phyloP scores from a whole-genome alignment of 2,113 vertebrate species.

The Scomber scombrus region DNA sequence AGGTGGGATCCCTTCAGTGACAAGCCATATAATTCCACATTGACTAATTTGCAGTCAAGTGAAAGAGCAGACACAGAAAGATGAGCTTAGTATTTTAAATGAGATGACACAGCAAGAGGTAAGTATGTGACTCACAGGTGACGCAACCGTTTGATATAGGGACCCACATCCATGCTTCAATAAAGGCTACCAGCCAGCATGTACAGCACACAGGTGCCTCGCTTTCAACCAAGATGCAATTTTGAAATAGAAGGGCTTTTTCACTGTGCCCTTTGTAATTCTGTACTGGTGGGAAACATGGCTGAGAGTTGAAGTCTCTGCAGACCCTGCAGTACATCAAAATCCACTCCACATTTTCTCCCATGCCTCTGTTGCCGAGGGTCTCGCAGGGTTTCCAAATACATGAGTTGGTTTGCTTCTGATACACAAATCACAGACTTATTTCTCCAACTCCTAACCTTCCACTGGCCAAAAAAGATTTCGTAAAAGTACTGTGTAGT shows the following conservation, averaged over 20 bases:
- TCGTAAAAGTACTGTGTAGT: background rate
- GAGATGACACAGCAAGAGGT: background rate
- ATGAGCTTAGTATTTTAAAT: background rate
- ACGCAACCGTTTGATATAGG: background rate
- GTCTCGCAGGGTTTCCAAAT: constrained; percentile 20
- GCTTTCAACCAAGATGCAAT: background rate
- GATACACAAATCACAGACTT: background rate
- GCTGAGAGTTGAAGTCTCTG: constrained; percentile 8
- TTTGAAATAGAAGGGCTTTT: background rate
- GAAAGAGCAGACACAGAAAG: background rate
- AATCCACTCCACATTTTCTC: constrained; percentile 26
- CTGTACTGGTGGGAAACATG: background rate
- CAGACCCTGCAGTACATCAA: constrained; percentile 31
- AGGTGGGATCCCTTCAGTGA: background rate
- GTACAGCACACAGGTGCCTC: background rate
- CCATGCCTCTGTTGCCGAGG: too few species aligned
- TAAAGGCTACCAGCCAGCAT: background rate
- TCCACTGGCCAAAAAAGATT: background rate
- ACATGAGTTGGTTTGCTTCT: background rate
- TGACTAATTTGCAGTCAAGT: background rate
- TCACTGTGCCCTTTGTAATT: background rate
- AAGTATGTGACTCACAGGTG: background rate
- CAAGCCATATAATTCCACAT: constrained; percentile 7
- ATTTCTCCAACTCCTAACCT: background rate
- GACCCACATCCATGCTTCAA: background rate